A percentile compares a stretch with the other conserved stretches of the same genome.
Evolutionary conservation across 2,797 vertebrate genomes (phyloP).

Genomic region (Enteromius fasciolatus): DNA sequence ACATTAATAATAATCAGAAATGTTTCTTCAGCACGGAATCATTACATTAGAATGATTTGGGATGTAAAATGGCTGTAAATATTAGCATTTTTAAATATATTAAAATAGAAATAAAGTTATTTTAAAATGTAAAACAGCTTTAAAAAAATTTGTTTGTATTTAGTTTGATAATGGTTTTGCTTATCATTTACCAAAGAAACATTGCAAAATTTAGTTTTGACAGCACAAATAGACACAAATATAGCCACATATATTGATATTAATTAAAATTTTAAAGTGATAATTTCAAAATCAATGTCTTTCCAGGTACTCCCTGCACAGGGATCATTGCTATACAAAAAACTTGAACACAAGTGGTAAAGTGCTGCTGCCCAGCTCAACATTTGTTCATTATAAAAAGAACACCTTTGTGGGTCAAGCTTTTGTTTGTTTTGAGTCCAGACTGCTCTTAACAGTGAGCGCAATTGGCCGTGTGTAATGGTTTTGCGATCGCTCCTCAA

Average conservation of each 20-base stretch:
- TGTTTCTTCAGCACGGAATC: neutral
- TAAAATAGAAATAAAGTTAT: neutral
- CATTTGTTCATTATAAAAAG: conserved; percentile 37
- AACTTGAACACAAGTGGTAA: conserved; percentile 19
- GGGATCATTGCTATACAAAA: neutral
- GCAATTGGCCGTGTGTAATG: conserved; percentile 37
- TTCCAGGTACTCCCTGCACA: neutral
- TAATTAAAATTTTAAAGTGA: neutral
- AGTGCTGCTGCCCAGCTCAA: neutral
- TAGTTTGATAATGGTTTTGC: neutral
- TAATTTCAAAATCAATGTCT: neutral
- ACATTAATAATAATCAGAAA: neutral
- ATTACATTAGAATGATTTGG: neutral
- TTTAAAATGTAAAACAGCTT: neutral
- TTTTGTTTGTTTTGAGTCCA: conserved; percentile 31
- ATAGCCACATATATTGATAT: neutral
- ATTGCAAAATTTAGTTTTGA: too few species aligned
- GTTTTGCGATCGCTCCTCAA: conserved; percentile 19
- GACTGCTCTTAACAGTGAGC: conserved; percentile 31
- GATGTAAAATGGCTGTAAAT: neutral
- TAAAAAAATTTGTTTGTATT: too few species aligned
- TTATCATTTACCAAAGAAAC: neutral
- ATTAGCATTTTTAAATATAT: neutral
- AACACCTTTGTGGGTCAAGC: conserved; percentile 14
- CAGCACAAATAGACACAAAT: neutral